Percentiles rank a stretch among this genome's conserved stretches.
Conservation (phyloP, 1,140 invertebrate genomes). For the Teleogryllus occipitalis region DNA sequence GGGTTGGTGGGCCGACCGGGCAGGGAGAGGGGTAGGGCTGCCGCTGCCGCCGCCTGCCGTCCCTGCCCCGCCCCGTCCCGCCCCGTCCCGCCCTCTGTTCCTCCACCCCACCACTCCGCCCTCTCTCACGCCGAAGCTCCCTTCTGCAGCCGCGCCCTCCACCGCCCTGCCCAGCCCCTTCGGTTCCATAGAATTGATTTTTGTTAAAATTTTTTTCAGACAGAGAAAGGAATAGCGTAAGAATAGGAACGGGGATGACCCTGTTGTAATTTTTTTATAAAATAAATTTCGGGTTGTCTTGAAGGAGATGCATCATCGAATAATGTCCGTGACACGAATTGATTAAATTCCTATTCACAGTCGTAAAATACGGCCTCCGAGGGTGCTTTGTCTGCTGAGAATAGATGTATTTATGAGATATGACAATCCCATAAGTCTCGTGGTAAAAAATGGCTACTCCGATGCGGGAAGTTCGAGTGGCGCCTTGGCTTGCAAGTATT, state of each 20-base stretch:
- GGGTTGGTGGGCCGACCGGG: not conserved
- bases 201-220: not conserved
- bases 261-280: not conserved
- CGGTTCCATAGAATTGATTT: not conserved
- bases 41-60: not conserved
- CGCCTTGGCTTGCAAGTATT: not conserved
- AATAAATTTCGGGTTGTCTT: constrained; percentile 5
- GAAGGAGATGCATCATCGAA: not conserved
- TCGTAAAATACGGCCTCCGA: not conserved
- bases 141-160: not conserved
- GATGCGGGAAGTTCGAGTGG: not conserved
- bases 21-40: not conserved
- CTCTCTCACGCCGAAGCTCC: too few relatives aligned
- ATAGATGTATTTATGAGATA: constrained; percentile 6
- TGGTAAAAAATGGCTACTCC: not conserved
- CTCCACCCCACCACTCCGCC: not conserved
- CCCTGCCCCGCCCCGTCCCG: not conserved
- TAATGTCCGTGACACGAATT: not conserved
- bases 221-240: not conserved
- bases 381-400: not conserved
- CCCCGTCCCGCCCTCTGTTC: not conserved
- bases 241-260: not conserved
- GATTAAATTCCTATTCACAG: constrained; percentile 5
- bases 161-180: not conserved
- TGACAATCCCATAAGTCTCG: not conserved